Evolutionary conservation across 1,140 invertebrate genomes (phyloP).

Genomic region (Mactra quadrangularis): DNA sequence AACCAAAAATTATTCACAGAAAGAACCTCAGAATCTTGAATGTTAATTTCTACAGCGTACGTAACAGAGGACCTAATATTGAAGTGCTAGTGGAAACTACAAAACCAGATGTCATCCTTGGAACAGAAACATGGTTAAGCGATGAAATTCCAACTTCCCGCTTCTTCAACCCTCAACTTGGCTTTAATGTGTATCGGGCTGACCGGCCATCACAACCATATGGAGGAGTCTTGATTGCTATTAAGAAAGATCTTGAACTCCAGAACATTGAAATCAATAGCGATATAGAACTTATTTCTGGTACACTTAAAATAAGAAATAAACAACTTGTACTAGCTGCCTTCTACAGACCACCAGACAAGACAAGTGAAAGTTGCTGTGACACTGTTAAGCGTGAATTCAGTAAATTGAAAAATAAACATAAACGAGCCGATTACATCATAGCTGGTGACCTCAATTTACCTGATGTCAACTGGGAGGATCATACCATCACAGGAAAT

Average conservation of each 20-base stretch:
- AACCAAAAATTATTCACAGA: not conserved
- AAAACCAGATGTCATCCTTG: slow-evolving; percentile 6
- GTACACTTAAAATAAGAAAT: not conserved
- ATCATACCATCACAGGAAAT: not conserved
- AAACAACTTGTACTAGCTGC: not conserved
- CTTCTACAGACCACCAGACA: slow-evolving; percentile 8
- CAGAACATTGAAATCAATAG: not conserved
- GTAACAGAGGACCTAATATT: not conserved
- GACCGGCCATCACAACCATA: slow-evolving; percentile 1
- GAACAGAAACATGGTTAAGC: slow-evolving; percentile 27
- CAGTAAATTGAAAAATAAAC: not conserved
- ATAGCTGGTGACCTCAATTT: slow-evolving; percentile 2
- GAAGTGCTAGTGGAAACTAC: slow-evolving; percentile 3
- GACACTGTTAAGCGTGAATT: not conserved
- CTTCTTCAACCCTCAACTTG: too few relatives aligned
- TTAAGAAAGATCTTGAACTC: not conserved
- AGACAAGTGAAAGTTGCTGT: not conserved
- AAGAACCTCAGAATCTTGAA: not conserved
- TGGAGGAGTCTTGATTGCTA: slow-evolving; percentile 16
- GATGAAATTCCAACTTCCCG: not conserved
- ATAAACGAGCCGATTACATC: not conserved
- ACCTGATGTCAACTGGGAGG: not conserved
- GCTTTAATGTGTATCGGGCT: slow-evolving; percentile 9
- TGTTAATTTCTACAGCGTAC: slow-evolving; percentile 18
- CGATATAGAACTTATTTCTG: not conserved